Conservation (phyloP, 1,140 invertebrate genomes). For the Solen grandis region DNA sequence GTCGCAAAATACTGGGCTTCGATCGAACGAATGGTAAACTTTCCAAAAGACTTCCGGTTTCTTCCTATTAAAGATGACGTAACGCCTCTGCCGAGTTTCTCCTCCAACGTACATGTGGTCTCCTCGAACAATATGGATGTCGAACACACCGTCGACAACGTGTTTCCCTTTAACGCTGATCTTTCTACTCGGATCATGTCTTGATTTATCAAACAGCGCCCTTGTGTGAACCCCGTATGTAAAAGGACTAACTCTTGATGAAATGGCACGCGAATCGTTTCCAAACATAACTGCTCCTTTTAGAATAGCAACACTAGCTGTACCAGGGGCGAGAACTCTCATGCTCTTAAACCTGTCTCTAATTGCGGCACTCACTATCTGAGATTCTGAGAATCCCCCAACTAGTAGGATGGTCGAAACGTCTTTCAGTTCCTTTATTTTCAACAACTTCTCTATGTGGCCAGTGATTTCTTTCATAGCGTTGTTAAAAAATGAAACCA, state of each 20-base stretch:
- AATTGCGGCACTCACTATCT: neutral
- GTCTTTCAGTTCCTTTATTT: neutral
- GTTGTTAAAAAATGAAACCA: neutral
- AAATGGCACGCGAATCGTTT: neutral
- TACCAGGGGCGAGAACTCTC: neutral
- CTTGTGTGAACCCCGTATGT: neutral
- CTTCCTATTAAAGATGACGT: constrained; percentile 2
- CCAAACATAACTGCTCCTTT: constrained; percentile 30
- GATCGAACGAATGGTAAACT: constrained; percentile 20
- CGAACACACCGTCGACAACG: neutral
- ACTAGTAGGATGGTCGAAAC: constrained; percentile 10
- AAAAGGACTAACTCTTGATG: neutral
- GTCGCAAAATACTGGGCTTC: constrained; percentile 36
- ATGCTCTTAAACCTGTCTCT: neutral
- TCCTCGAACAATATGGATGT: neutral
- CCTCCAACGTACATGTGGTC: neutral
- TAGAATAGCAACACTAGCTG: constrained; percentile 5
- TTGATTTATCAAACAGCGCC: neutral
- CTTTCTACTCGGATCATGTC: neutral
- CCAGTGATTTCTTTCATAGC: neutral
- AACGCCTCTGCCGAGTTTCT: neutral
- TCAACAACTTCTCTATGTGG: neutral
- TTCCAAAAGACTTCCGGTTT: constrained; percentile 28
- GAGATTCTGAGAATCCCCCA: constrained; percentile 24
- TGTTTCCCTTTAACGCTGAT: neutral